A percentile compares a stretch with the other conserved stretches of the same genome.
Conservation (phyloP, 1,140 invertebrate genomes). For the Camponotus floridanus region DNA sequence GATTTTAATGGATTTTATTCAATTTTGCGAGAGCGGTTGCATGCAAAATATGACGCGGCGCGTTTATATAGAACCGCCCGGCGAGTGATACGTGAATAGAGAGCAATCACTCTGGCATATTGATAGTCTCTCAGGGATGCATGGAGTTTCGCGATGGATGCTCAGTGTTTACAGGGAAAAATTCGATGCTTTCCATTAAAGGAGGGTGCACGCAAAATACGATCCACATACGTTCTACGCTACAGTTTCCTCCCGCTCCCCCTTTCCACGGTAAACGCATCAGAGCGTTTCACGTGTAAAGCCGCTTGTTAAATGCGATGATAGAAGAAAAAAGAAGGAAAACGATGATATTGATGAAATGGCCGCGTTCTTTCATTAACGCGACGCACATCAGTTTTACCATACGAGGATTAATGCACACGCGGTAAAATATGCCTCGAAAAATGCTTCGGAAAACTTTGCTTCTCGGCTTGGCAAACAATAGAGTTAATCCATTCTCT, state of each 20-base stretch:
- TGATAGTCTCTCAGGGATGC: slow-evolving; percentile 70
- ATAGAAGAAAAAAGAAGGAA: slow-evolving; percentile 31
- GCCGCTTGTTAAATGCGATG: slow-evolving; percentile 28
- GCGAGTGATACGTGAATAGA: slow-evolving; percentile 55
- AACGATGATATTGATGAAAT: slow-evolving; percentile 63
- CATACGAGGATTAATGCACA: slow-evolving; percentile 1
- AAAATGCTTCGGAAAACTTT: not conserved
- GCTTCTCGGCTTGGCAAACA: slow-evolving; percentile 23
- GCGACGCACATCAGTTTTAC: slow-evolving; percentile 65
- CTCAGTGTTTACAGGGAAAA: slow-evolving; percentile 65
- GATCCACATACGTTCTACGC: slow-evolving; percentile 45
- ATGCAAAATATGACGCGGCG: slow-evolving; percentile 54
- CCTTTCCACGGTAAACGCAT: slow-evolving; percentile 55
- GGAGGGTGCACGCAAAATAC: slow-evolving; percentile 46
- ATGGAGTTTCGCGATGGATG: slow-evolving; percentile 67
- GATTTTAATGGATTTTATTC: slow-evolving; percentile 63
- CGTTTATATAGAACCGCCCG: slow-evolving; percentile 27
- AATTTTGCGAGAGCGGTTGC: slow-evolving; percentile 64
- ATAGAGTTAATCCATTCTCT: slow-evolving; percentile 50
- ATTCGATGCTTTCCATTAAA: slow-evolving; percentile 70
- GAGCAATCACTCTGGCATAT: slow-evolving; percentile 61
- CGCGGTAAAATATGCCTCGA: slow-evolving; percentile 39
- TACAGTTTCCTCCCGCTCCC: slow-evolving; percentile 24
- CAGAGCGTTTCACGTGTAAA: slow-evolving; percentile 39
- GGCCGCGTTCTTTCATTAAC: slow-evolving; percentile 44